phyloP scores from a whole-genome alignment of 1,140 invertebrate species.

The Diprion similis region DNA sequence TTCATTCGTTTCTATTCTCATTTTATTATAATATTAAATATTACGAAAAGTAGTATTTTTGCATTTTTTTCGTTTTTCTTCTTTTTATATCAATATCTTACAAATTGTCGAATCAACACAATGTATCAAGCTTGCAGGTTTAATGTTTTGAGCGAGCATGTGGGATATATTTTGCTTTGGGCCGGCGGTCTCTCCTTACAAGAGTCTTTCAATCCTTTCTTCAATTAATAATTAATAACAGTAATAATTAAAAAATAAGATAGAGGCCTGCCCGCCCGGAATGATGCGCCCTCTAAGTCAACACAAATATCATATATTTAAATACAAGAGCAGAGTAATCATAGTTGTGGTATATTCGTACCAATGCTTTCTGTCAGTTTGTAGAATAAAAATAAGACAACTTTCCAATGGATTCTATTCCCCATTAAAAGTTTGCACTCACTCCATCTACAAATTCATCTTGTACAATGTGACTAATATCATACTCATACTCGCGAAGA shows the following conservation, averaged over 20 bases:
- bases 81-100: constrained; percentile 1
- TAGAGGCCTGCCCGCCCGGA: constrained; percentile 30
- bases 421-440: no score
- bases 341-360: constrained; percentile 1
- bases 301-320: not conserved
- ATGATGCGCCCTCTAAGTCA: constrained; percentile 29
- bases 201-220: not conserved
- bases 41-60: not conserved
- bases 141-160: constrained; percentile 42
- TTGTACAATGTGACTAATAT: not conserved
- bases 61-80: not conserved
- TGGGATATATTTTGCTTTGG: constrained; percentile 16
- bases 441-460: not conserved
- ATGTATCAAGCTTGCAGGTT: constrained; percentile 11
- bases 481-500: not conserved
- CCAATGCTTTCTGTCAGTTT: not conserved
- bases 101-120: constrained; percentile 7
- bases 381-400: no score
- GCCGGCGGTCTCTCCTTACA: constrained; percentile 36
- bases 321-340: constrained; percentile 9
- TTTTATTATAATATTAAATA: constrained; percentile 6
- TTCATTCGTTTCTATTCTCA: not conserved
- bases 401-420: no score
- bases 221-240: constrained; percentile 6
- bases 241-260: constrained; percentile 27